Conservation (phyloP, 2,888 invertebrate species). For the Leptinotarsa haldemani region DNA sequence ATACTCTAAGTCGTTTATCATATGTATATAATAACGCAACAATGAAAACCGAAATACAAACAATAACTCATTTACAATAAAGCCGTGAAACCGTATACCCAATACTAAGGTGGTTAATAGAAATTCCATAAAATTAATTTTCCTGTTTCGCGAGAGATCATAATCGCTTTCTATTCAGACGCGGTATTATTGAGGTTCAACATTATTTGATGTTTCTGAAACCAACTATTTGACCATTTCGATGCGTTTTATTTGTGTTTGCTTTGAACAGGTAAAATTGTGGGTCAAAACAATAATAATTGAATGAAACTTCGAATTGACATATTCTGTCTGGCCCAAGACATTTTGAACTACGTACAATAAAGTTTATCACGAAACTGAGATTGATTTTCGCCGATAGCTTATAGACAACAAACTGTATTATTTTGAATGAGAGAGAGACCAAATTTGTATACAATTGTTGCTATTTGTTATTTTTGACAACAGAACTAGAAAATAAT, state of each 20-base stretch:
- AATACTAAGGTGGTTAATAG: constrained; percentile 41
- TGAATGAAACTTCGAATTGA: too few relatives aligned
- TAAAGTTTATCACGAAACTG: too few relatives aligned
- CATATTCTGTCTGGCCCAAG: too few relatives aligned
- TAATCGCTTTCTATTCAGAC: constrained; percentile 40
- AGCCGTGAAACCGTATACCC: constrained; percentile 36
- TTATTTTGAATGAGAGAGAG: too few relatives aligned
- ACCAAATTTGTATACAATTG: too few relatives aligned
- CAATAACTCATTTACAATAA: constrained; percentile 23
- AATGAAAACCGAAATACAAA: constrained; percentile 16
- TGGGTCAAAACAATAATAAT: too few relatives aligned
- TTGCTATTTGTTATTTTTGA: too few relatives aligned
- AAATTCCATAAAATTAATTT: constrained; percentile 48
- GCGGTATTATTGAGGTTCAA: constrained; percentile 40
- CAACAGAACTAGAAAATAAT: too few relatives aligned
- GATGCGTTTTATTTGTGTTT: constrained; percentile 8
- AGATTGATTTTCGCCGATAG: too few relatives aligned
- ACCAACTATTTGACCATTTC: constrained; percentile 32
- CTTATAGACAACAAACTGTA: too few relatives aligned
- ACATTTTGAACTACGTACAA: too few relatives aligned
- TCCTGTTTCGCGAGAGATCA: constrained; percentile 41
- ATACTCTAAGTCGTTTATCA: background rate
- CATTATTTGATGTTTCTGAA: constrained; percentile 34
- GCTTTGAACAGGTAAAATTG: background rate
- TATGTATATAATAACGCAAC: background rate